phyloP scores from a whole-genome alignment of 1,140 invertebrate species.

The Drosophila oshimai region DNA sequence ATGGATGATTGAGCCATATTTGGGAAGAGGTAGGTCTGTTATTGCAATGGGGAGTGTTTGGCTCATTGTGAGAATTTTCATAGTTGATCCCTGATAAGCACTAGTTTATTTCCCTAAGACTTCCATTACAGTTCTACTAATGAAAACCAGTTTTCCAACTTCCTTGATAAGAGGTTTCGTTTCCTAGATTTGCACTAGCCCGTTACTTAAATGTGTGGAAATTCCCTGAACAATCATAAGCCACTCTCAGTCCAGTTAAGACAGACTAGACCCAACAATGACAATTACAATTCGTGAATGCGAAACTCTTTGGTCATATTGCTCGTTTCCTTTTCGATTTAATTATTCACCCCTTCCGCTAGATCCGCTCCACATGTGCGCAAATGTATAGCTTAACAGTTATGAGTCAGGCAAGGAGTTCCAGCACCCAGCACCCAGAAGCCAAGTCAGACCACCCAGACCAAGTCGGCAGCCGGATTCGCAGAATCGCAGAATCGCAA shows the following conservation, averaged over 20 bases:
- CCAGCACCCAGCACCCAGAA: constrained; percentile 7
- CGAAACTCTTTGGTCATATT: constrained; percentile 53
- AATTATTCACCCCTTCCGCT: constrained; percentile 56
- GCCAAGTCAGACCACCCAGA: constrained; percentile 43
- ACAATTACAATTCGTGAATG: constrained; percentile 62
- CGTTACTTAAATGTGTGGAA: constrained; percentile 41
- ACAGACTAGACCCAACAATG: constrained; percentile 31
- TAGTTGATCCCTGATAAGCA: not conserved
- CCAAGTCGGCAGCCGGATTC: constrained; percentile 27
- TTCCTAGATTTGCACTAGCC: constrained; percentile 17
- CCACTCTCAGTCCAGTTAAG: not conserved
- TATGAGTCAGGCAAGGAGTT: constrained; percentile 36
- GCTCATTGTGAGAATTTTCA: not conserved
- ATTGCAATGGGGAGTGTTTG: not conserved
- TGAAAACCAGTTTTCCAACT: constrained; percentile 7
- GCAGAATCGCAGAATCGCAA: constrained; percentile 40
- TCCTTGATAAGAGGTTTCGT: constrained; percentile 30
- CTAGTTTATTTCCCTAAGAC: not conserved
- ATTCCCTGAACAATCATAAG: constrained; percentile 7
- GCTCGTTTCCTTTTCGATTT: constrained; percentile 66
- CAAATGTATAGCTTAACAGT: not conserved
- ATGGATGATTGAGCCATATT: constrained; percentile 31
- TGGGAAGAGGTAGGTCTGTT: constrained; percentile 9
- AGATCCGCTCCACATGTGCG: constrained; percentile 40
- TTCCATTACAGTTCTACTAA: not conserved